Base-by-base conservation (phyloP, 2,797 vertebrate genomes). In the Lepus townsendii region DNA sequence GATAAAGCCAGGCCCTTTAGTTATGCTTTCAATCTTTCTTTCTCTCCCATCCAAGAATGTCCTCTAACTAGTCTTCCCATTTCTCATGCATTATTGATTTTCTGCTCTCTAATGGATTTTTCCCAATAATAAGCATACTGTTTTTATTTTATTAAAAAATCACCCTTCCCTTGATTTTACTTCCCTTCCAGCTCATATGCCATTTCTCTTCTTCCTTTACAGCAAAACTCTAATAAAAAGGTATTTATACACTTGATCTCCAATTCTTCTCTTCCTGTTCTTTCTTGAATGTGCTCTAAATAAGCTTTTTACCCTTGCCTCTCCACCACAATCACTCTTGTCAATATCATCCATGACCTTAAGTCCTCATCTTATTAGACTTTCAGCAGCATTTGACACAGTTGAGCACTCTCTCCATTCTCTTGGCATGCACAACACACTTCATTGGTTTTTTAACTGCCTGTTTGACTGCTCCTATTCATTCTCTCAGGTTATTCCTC, bases 131-230 rank as follows among this genome's bases (percentile, higher is more conserved):
- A 83, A 95, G 79, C 47, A 83, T 71, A 57, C 16, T 73, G 22
- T 60, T 63, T 9, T 27, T 69, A 87, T 87, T 94, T 82, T 32
- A 93, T 35, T 92, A 24, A 30, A 14, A 35, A 42, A 73, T 3
- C 38, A 87, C 24, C 5, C 14, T 88, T 88, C 7, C 90, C 60
- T 86, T 76, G 17, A 87, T 35, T 13, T 95, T 47, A 95, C 42
- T 91, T 84, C n/a, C 9, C 17, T 82, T 92, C n/a, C 14, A 87
- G 24, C 11, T 94, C 16, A 73, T 7, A 38, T 88, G 30, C n/a
- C 17, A 83, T 87, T 94, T 92, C 50, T 91, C 35, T 93, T 93
- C 62, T 91, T 84, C 20, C 27, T 92, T 89, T 79, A 42, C 2
- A 72, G 52, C 3, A 87, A 91, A 79, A 35, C 12, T 2, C 35